phyloP scores from a whole-genome alignment of 2,888 invertebrate species.

The Hirtodrosophila duncani region DNA sequence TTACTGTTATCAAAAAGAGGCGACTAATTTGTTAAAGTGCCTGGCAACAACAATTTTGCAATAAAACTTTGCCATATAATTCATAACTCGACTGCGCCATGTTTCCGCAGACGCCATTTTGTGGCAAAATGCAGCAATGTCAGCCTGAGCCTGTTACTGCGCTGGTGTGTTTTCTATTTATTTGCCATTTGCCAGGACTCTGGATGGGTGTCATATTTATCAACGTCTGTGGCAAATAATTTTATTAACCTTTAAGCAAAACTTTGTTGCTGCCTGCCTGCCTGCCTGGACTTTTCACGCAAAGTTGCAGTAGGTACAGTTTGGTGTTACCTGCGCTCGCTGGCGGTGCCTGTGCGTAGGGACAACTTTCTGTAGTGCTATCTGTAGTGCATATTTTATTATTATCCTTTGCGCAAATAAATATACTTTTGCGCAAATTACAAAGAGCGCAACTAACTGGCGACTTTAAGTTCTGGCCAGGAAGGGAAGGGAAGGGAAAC shows the following conservation, averaged over 20 bases:
- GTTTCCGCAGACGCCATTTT: conserved; percentile 21
- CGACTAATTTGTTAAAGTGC: conserved; percentile 31
- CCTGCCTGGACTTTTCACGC: conserved; percentile 45
- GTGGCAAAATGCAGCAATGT: too few species aligned
- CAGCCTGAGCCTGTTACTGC: neutral
- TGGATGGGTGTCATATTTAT: conserved; percentile 69
- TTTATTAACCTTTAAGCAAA: conserved; percentile 72
- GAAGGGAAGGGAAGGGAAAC: conserved; percentile 14
- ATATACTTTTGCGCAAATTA: conserved; percentile 70
- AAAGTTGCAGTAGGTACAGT: conserved; percentile 55
- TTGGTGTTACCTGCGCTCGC: conserved; percentile 34
- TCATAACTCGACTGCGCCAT: conserved; percentile 11
- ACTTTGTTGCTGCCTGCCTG: conserved; percentile 34
- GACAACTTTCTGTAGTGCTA: conserved; percentile 47
- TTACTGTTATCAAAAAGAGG: too few species aligned
- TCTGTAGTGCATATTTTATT: conserved; percentile 70
- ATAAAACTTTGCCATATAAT: conserved; percentile 46
- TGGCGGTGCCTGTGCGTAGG: conserved; percentile 18
- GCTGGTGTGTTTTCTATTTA: conserved; percentile 41
- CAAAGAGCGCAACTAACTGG: conserved; percentile 58
- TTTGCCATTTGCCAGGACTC: conserved; percentile 45
- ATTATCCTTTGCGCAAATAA: conserved; percentile 68
- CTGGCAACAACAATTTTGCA: conserved; percentile 28
- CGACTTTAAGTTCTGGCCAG: conserved; percentile 43
- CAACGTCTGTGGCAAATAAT: conserved; percentile 75